These are phyloP conservation scores for Collichthys lucidus DNA, from an alignment of 2,113 vertebrate genomes.

Conservation along the genomic window DNA sequence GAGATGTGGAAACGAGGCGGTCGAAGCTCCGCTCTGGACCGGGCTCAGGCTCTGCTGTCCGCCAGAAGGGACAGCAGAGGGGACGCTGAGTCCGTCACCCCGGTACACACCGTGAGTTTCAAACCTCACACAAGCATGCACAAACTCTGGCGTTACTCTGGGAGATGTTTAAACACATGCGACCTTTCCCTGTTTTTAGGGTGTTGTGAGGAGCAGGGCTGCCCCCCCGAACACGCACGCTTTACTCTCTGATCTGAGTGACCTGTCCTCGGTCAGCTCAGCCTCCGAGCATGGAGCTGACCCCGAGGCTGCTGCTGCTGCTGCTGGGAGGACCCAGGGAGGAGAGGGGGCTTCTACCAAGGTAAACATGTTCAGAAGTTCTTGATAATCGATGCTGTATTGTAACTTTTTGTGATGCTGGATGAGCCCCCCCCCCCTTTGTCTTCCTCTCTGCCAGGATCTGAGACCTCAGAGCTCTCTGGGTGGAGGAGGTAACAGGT, in stretches of 20 bases:
- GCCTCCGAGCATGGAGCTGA: slow-evolving; percentile 25
- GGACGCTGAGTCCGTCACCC: slow-evolving; percentile 1
- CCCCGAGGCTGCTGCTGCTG: slow-evolving; percentile 4
- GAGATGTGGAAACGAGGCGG: slow-evolving; percentile 78
- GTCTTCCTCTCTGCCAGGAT: slow-evolving; percentile 25
- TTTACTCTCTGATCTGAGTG: slow-evolving; percentile 45
- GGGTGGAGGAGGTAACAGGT: slow-evolving; percentile 77
- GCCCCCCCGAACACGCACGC: slow-evolving; percentile 2
- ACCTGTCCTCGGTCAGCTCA: slow-evolving; percentile 48
- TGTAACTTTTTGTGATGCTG: background rate
- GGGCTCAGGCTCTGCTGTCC: slow-evolving; percentile 80
- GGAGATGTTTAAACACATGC: background rate
- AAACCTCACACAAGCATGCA: too few species aligned
- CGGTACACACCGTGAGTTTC: slow-evolving; percentile 13
- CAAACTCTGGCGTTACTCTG: background rate
- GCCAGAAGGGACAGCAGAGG: slow-evolving; percentile 54
- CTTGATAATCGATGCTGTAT: background rate
- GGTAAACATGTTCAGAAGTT: slow-evolving; percentile 10
- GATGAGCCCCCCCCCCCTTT: background rate
- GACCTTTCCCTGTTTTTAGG: slow-evolving; percentile 50
- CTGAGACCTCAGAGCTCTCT: slow-evolving; percentile 51
- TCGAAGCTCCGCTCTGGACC: slow-evolving; percentile 79
- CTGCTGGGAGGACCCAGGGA: background rate
- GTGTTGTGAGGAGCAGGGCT: slow-evolving; percentile 19
- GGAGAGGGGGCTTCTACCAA: background rate